A percentile compares a stretch with the other conserved stretches of the same genome.
Conservation (phyloP, 1,140 invertebrate species). For the Heterodera carotae region DNA sequence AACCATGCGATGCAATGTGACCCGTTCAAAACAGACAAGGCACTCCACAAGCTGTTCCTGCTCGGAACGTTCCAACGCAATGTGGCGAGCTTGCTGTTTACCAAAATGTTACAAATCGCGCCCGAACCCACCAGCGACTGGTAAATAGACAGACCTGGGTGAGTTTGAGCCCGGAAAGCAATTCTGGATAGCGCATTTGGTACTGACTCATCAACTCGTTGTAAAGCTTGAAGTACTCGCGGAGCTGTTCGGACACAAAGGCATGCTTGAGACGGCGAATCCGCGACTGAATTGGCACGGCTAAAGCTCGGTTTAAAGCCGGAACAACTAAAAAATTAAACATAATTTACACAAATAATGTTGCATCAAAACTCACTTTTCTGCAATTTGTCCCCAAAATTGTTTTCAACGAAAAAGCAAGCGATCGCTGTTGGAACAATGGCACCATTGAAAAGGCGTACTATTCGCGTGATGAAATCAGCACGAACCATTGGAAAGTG, state of each 20-base stretch:
- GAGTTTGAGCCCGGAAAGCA: constrained; percentile 29
- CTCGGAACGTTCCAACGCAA: constrained; percentile 9
- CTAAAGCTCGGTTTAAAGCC: neutral
- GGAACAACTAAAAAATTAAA: neutral
- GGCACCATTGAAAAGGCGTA: constrained; percentile 16
- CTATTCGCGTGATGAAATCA: constrained; percentile 29
- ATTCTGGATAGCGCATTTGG: constrained; percentile 4
- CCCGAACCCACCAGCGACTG: too few relatives aligned
- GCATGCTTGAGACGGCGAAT: neutral
- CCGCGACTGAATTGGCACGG: neutral
- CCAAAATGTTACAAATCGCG: neutral
- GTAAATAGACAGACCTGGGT: neutral
- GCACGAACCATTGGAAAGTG: neutral
- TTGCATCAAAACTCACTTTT: constrained; percentile 18
- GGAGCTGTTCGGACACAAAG: neutral
- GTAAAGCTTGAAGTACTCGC: constrained; percentile 7
- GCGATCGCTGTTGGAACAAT: constrained; percentile 29
- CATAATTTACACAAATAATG: neutral
- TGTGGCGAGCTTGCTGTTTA: constrained; percentile 22
- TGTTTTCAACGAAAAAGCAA: constrained; percentile 41
- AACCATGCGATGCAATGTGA: constrained; percentile 13
- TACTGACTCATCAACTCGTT: constrained; percentile 8
- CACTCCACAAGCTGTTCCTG: constrained; percentile 31
- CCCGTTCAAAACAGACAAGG: constrained; percentile 32
- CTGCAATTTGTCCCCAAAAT: constrained; percentile 22